Percentiles rank a stretch among this genome's conserved stretches.
These are phyloP conservation scores for Hylaeus volcanicus DNA, from an alignment of 1,140 invertebrate species.

Conservation along the genomic window DNA sequence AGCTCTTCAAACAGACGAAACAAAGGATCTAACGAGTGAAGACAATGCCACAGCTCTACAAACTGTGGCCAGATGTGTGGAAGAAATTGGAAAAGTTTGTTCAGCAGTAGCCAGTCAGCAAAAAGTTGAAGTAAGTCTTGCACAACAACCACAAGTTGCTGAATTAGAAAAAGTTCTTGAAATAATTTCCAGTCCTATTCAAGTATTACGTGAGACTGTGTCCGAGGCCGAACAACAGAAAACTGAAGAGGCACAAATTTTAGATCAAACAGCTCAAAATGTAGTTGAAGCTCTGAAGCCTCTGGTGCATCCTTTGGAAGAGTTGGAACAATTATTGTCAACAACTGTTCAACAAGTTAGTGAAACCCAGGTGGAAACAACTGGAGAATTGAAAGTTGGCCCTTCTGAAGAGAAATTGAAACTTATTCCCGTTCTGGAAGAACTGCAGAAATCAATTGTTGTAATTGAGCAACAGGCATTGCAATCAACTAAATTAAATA, in stretches of 20 bases:
- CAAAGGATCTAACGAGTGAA: neutral
- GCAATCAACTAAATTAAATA: neutral
- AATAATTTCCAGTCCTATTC: neutral
- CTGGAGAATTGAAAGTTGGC: neutral
- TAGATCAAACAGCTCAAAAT: neutral
- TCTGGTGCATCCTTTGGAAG: constrained; percentile 19
- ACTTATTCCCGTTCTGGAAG: constrained; percentile 11
- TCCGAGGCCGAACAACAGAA: neutral
- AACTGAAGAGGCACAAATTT: neutral
- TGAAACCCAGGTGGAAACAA: neutral
- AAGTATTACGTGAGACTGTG: neutral
- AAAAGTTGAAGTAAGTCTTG: constrained; percentile 6
- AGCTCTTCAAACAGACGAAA: neutral
- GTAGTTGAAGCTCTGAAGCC: neutral
- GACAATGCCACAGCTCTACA: constrained; percentile 17
- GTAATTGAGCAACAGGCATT: constrained; percentile 2
- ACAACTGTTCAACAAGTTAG: neutral
- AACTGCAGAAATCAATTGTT: constrained; percentile 27
- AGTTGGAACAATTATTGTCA: neutral
- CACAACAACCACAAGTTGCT: neutral
- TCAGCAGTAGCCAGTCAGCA: constrained; percentile 16
- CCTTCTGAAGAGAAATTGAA: neutral
- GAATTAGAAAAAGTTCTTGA: neutral
- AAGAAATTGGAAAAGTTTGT: constrained; percentile 45
- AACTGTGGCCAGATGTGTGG: constrained; percentile 31